Base-by-base conservation (phyloP, 2,888 invertebrate genomes). In the Cryptus armator region DNA sequence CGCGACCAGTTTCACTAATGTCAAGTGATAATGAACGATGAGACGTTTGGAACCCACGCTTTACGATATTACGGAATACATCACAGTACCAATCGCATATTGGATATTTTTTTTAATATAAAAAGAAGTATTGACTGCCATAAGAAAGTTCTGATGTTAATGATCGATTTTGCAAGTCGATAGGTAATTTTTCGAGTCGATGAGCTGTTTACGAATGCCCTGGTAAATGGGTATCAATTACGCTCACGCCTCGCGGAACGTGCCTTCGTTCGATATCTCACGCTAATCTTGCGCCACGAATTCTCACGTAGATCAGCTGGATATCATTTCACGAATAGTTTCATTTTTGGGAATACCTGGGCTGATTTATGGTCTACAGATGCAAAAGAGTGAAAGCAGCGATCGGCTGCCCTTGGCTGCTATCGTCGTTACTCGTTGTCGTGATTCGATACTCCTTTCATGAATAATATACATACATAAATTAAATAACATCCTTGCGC, bases 1-100 rank as follows among this genome's bases (percentile, higher is more conserved):
- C 29, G 24, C 24, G 29, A 53, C 67, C 48, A 78, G 81, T 78
- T 84, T 86, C 74, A 81, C 84, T 78, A 77, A 81, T 81, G 81
- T 81, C 74, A 81, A 81, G 62, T 75, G 64, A 53, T 68, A 53
- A 74, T 68, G 43, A 70, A 51, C 53, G 53, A 43, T 53, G 62
- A 56, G 48, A 12, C 4, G 66, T 29, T 70, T 12, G 44, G 48
- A 62, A 46, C 24, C 46, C 56, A 67, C 16, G 16, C 43, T 32
- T 46, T 14, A 44, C 16, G 44, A 46, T 59, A n/a, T 78, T 78
- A 29, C 62, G 78, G 44, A 77, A 77, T 56, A 46, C 59, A 46
- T 72, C 62, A 53, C 51, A 66, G 43, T 56, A 6, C 43, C 29
- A n/a, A 7, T 53, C 12, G 19, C 51, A 29, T 19, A 56, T 24